Base-by-base conservation (phyloP, 2,113 vertebrate genomes). In the Nannobrachium achirus region DNA sequence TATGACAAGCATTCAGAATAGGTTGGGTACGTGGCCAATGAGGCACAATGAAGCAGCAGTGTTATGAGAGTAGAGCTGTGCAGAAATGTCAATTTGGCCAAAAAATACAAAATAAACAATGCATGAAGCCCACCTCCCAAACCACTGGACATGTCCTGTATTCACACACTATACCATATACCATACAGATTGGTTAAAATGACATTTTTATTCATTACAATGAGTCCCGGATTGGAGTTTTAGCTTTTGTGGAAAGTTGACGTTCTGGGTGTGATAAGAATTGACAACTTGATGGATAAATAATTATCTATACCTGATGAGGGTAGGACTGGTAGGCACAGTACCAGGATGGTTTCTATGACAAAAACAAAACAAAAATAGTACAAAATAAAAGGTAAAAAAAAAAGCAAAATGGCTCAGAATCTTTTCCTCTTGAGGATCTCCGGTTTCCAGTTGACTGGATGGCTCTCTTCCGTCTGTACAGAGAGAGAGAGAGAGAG, bases 371-470 rank as follows among this genome's bases (percentile, higher is more conserved):
- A 66, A 65, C 76, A 38, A 18, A 10, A 4, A 60, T 59, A 64
- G 38, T 40, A 62, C 56, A 78, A 56, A 33, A 33, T 33, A 33
- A 33, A 33, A 25, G n/a, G n/a, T 4, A 66, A 65, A 76, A 25
- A 15, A 10, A 4, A 63, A 62, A 64, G 38, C 33, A 59, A 59
- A 78, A 56, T 38, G 5, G 6, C 73, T 89, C 92, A 99, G 91
- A 97, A 99, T 91, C 97, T 88, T 81, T 98, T 99, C 80, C 97
- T 95, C 87, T 99, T 99, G 87, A 99, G 95, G 82, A 99, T 99
- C 91, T 99, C 97, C 82, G 98, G 97, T 86, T 99, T 99, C 97
- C 97, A 98, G 91, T 94, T 99, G 92, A 99, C 81, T 7, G 97
- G 97, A 83, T 99, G 97, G 50, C 93, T 94, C 92, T 99, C 97